These are phyloP conservation scores for Rhagonycha lutea DNA, from an alignment of 2,888 invertebrate species.

Conservation along the genomic window DNA sequence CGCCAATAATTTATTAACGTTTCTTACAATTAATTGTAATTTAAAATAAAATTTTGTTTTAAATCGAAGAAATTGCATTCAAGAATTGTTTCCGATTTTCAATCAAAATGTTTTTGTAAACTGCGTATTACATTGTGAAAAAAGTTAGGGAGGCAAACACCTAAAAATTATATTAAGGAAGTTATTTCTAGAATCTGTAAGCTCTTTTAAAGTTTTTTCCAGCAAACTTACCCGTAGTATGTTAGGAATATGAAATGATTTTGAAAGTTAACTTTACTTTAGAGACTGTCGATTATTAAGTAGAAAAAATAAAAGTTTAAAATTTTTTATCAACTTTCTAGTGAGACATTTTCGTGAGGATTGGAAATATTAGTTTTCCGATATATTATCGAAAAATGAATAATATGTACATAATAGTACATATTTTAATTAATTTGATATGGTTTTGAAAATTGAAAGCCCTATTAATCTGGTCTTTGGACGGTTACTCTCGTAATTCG, in stretches of 20 bases:
- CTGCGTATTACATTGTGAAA: neutral
- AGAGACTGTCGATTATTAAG: neutral
- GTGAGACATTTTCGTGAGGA: neutral
- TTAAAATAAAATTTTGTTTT: neutral
- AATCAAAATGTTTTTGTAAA: neutral
- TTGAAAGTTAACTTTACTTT: neutral
- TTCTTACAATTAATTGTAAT: too few species aligned
- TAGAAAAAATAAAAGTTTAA: neutral
- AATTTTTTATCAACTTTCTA: neutral
- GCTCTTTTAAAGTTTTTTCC: neutral
- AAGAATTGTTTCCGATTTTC: neutral
- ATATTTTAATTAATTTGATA: too few species aligned
- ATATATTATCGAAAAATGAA: too few species aligned
- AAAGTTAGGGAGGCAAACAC: neutral
- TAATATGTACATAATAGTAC: too few species aligned
- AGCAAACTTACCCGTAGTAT: neutral
- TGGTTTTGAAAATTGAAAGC: too few species aligned
- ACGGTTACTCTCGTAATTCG: too few species aligned
- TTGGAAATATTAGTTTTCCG: neutral
- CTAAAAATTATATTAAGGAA: neutral
- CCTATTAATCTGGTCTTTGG: too few species aligned
- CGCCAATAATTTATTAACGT: too few species aligned
- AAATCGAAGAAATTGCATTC: neutral
- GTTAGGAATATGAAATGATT: neutral
- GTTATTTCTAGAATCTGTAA: neutral